Evolutionary conservation across 2,888 invertebrate genomes (phyloP), one percentile per base, ranked within the genome.

Genomic region (Sicus ferrugineus): DNA sequence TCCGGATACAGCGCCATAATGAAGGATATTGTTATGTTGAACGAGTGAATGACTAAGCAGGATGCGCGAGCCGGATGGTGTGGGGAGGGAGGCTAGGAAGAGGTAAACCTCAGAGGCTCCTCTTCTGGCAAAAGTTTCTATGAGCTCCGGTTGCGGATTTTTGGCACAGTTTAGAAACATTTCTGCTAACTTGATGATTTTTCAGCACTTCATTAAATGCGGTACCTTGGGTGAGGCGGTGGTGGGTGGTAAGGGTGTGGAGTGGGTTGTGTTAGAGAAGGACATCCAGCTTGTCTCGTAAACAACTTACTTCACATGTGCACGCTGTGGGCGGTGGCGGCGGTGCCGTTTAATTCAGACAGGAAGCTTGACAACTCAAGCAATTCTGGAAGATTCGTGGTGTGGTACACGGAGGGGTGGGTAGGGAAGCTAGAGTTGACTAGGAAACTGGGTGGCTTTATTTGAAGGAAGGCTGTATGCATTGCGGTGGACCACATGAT

Each of bases 1-100:
- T 14, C 54, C 54, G 70, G 70, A 70, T 66, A 62, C 62, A 48
- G 62, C 54, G 67, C 63, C 67, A 67, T 70, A 70, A 70, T 63
- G 67, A 70, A 70, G 70, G 62, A 70, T 70, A 70, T 70, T 70
- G 70, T 70, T 70, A 70, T 70, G 67, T 67, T 69, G 66, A 69
- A 50, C 69, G 61, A 50, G 52, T 65, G 69, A 66, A 26, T 54
- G 26, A 58, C n/a, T 58, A 48, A 30, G 19, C 11, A 21, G 16
- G 46, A n/a, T 7, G 19, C 21, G 0, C 38, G n/a, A 26, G 34
- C 28, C 19, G 7, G 31, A 26, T 6, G 11, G 58, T 7, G 59
- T 16, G 52, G 0, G 19, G 11, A 46, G 14, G 31, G 19, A 38
- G 19, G 16, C 23, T 14, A 9, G 34, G 52, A 34, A 21, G 21